These are phyloP conservation scores for Orius laevigatus DNA, from an alignment of 1,140 invertebrate species.

Conservation along the genomic window DNA sequence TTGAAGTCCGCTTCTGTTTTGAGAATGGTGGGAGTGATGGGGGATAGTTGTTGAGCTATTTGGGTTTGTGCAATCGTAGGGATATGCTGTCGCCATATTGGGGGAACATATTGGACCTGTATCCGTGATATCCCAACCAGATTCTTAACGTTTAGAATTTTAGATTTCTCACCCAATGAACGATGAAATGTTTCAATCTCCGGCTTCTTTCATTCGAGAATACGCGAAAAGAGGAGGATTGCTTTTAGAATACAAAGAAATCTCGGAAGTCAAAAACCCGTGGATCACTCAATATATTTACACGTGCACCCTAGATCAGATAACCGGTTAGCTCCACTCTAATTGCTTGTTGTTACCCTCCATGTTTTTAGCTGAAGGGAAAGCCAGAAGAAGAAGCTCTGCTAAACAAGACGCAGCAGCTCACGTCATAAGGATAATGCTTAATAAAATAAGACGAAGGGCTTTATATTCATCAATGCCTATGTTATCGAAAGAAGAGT, in stretches of 20 bases:
- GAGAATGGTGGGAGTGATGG: no score
- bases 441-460: not conserved
- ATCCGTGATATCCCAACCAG: no score
- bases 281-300: not conserved
- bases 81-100: no score
- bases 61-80: no score
- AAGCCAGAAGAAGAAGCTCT: conserved; percentile 2
- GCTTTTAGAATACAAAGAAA: not conserved
- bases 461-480: not conserved
- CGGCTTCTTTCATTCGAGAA: no score
- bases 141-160: no score
- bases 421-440: not conserved
- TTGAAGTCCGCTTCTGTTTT: no score
- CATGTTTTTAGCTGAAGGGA: conserved; percentile 6
- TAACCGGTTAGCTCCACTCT: not conserved
- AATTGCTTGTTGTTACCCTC: not conserved
- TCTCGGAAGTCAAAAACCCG: not conserved
- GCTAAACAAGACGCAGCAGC: conserved; percentile 11
- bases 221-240: no score
- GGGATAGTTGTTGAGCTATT: no score
- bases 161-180: no score
- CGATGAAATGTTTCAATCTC: no score
- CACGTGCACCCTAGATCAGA: not conserved
- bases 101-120: no score
- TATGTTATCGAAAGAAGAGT: not conserved